These are phyloP conservation scores for Drosophila pseudoananassae DNA, from an alignment of 1,140 invertebrate species.

Conservation along the genomic window DNA sequence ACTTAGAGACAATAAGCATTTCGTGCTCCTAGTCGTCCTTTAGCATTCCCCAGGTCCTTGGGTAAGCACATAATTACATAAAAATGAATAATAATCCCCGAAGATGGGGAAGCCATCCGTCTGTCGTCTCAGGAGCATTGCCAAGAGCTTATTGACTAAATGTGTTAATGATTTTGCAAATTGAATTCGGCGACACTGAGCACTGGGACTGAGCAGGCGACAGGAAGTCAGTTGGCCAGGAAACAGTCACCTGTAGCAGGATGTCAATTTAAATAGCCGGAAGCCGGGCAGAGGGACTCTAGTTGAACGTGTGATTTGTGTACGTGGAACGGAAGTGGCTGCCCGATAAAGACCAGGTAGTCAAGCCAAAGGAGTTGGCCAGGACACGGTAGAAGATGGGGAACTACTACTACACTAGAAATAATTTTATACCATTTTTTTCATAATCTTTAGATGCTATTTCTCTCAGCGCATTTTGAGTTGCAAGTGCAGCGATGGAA, in stretches of 20 bases:
- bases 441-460: neutral
- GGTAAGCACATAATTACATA: conserved; percentile 78
- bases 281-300: conserved; percentile 45
- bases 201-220: neutral
- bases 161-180: conserved; percentile 79
- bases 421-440: conserved; percentile 6
- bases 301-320: conserved; percentile 54
- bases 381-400: conserved; percentile 13
- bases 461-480: neutral
- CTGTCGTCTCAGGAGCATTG: conserved; percentile 58
- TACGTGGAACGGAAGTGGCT: conserved; percentile 61
- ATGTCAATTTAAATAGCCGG: conserved; percentile 75
- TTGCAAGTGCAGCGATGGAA: conserved; percentile 42
- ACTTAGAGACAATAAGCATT: conserved; percentile 24
- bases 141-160: conserved; percentile 76
- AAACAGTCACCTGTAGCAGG: conserved; percentile 62
- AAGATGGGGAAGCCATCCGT: conserved; percentile 30
- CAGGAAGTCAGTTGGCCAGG: conserved; percentile 51
- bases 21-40: conserved; percentile 25
- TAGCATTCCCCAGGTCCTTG: conserved; percentile 31
- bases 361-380: conserved; percentile 39
- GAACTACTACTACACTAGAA: neutral
- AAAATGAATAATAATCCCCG: conserved; percentile 78
- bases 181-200: conserved; percentile 53
- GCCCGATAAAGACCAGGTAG: conserved; percentile 69